These are phyloP conservation scores for Nothobranchius kuhntae DNA, from an alignment of 2,113 vertebrate genomes.

Conservation along the genomic window DNA sequence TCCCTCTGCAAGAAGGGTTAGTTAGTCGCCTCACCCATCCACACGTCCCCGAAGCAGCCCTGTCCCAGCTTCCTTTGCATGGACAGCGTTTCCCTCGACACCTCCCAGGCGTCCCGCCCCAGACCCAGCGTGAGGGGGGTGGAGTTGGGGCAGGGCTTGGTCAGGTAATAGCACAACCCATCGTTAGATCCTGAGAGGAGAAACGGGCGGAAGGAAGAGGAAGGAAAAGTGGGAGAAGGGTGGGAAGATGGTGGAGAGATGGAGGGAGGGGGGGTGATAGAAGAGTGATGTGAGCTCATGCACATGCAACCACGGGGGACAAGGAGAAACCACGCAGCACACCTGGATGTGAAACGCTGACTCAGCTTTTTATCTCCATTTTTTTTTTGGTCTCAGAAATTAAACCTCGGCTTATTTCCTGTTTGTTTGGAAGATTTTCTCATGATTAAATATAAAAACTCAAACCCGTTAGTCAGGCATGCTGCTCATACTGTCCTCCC, in stretches of 20 bases:
- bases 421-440: background rate
- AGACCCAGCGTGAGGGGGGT: conserved; percentile 93
- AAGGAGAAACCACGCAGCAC: conserved; percentile 44
- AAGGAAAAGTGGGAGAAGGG: conserved; percentile 17
- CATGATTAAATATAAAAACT: background rate
- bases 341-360: conserved; percentile 55
- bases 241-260: conserved; percentile 19
- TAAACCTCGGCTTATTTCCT: background rate
- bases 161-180: conserved; percentile 91
- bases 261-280: conserved; percentile 46
- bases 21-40: conserved; percentile 87
- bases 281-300: conserved; percentile 79
- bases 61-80: conserved; percentile 88
- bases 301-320: conserved; percentile 66
- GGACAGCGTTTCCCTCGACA: conserved; percentile 81
- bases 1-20: background rate
- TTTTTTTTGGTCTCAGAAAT: conserved; percentile 8
- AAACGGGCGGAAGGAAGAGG: background rate
- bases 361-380: background rate
- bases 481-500: conserved; percentile 19
- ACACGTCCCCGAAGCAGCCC: conserved; percentile 96
- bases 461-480: conserved; percentile 51
- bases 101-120: conserved; percentile 95
- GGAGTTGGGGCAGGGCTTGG: conserved; percentile 80
- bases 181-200: conserved; percentile 84